phyloP scores from a whole-genome alignment of 2,888 invertebrate genomes.

The Piscicola geometra region DNA sequence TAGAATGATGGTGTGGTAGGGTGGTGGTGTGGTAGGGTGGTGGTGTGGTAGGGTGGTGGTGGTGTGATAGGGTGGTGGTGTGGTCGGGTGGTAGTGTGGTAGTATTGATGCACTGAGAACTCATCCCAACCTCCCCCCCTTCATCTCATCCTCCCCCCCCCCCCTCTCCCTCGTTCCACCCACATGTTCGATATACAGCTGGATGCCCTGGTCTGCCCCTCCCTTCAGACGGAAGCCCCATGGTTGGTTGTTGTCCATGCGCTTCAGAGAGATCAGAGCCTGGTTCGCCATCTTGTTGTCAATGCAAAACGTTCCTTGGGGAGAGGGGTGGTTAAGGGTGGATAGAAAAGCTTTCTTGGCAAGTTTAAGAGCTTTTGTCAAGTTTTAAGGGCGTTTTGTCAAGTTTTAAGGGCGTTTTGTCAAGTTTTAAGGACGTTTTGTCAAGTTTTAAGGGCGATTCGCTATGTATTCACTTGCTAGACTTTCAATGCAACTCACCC shows the following conservation, averaged over 20 bases:
- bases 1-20: neutral
- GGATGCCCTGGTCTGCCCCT: slow-evolving; percentile 51
- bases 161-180: neutral
- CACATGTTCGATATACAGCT: slow-evolving; percentile 53
- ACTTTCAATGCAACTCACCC: too few species aligned
- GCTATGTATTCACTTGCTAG: too few species aligned
- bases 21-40: neutral
- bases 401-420: too few species aligned
- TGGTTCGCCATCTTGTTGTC: slow-evolving; percentile 34
- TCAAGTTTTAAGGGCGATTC: too few species aligned
- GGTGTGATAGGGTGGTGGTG: too few species aligned
- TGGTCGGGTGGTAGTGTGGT: neutral
- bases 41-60: neutral
- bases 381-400: too few species aligned
- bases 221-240: slow-evolving; percentile 56
- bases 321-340: too few species aligned
- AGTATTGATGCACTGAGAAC: neutral
- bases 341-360: too few species aligned
- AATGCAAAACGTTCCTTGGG: too few species aligned
- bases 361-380: too few species aligned
- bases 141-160: neutral
- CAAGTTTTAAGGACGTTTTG: too few species aligned
- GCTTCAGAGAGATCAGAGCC: slow-evolving; percentile 45
- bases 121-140: neutral
- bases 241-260: slow-evolving; percentile 51